Conservation (phyloP, 1,140 invertebrate genomes). For the Dolichoris vasculosae region DNA sequence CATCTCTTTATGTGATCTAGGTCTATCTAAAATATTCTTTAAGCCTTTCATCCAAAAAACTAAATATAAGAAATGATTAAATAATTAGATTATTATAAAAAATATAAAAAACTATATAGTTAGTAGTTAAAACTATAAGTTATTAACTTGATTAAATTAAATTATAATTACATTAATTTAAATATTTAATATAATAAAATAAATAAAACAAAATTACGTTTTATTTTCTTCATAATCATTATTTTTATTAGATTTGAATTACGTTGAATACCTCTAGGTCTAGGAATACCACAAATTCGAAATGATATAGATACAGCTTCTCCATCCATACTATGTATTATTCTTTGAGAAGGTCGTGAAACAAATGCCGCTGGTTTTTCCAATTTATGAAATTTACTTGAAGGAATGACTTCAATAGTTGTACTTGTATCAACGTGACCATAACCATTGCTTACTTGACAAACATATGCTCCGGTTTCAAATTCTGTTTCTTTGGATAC, state of each 20-base stretch:
- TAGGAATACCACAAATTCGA: constrained; percentile 85
- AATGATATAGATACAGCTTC: constrained; percentile 89
- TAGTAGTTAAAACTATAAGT: no score
- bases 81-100: not conserved
- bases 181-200: no score
- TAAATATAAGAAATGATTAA: constrained; percentile 65
- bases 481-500: constrained; percentile 84
- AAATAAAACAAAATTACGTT: no score
- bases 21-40: constrained; percentile 85
- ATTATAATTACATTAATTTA: not conserved
- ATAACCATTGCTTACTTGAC: constrained; percentile 84
- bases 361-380: constrained; percentile 86
- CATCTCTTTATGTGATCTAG: constrained; percentile 85
- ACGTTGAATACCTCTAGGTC: constrained; percentile 83
- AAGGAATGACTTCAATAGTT: constrained; percentile 80
- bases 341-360: constrained; percentile 81
- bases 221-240: not conserved
- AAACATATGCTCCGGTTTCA: constrained; percentile 92
- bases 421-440: constrained; percentile 85
- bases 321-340: constrained; percentile 82
- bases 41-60: constrained; percentile 91
- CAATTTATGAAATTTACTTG: constrained; percentile 74
- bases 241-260: constrained; percentile 1
- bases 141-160: constrained; percentile 30
- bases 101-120: not conserved